Evolutionary conservation across 2,113 vertebrate genomes (phyloP).

Genomic region (human (Homo sapiens)): GRCh38 chrX:141625001-141625500

Average conservation of each 20-base stretch:
- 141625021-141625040: neutral
- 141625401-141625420: neutral
- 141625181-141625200: neutral
- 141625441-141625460: neutral
- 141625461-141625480: neutral
- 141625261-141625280: neutral
- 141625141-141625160: neutral
- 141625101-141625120: neutral
- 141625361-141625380: neutral
- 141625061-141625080: neutral
- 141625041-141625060: neutral
- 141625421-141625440: neutral
- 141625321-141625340: neutral
- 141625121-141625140: neutral
- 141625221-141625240: neutral
- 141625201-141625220: neutral
- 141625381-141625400: neutral
- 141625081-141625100: neutral
- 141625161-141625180: neutral
- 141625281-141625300: neutral
- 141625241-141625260: neutral
- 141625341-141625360: neutral
- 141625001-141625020: neutral
- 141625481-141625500: neutral
- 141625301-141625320: neutral